These are phyloP conservation scores for Hirtodrosophila alboralis DNA, from an alignment of 2,888 invertebrate species.

Conservation along the genomic window DNA sequence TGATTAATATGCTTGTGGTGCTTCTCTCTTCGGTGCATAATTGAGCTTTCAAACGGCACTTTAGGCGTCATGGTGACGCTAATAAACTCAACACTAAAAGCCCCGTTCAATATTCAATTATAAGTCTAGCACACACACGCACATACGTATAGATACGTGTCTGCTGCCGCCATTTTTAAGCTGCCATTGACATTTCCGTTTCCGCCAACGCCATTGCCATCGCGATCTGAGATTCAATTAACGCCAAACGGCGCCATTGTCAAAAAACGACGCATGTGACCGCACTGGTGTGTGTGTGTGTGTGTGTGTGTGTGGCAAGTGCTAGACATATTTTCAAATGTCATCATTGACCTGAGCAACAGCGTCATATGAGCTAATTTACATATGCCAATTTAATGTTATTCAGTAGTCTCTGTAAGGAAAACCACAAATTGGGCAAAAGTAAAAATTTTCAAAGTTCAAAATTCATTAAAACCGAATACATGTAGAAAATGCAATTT, in stretches of 20 bases:
- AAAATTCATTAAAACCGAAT: constrained; percentile 7
- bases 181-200: constrained; percentile 77
- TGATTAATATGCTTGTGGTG: constrained; percentile 47
- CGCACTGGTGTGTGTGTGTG: constrained; percentile 4
- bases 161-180: constrained; percentile 66
- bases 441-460: too few species aligned
- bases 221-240: constrained; percentile 68
- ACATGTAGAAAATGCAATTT: constrained; percentile 51
- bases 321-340: constrained; percentile 27
- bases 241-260: constrained; percentile 61
- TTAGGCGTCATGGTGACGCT: constrained; percentile 55
- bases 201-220: constrained; percentile 57
- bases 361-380: constrained; percentile 16
- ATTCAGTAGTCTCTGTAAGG: too few species aligned
- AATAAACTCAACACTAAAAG: constrained; percentile 78
- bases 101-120: constrained; percentile 79
- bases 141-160: constrained; percentile 6
- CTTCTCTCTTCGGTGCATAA: constrained; percentile 55
- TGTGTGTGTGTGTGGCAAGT: constrained; percentile 18
- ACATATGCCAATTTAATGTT: neutral
- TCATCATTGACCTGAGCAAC: constrained; percentile 8
- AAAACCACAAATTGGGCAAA: too few species aligned
- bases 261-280: constrained; percentile 40
- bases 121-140: constrained; percentile 38
- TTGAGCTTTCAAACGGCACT: constrained; percentile 71